Conservation (phyloP, 2,797 vertebrate genomes). For the Microctenopoma steveboyesi region DNA sequence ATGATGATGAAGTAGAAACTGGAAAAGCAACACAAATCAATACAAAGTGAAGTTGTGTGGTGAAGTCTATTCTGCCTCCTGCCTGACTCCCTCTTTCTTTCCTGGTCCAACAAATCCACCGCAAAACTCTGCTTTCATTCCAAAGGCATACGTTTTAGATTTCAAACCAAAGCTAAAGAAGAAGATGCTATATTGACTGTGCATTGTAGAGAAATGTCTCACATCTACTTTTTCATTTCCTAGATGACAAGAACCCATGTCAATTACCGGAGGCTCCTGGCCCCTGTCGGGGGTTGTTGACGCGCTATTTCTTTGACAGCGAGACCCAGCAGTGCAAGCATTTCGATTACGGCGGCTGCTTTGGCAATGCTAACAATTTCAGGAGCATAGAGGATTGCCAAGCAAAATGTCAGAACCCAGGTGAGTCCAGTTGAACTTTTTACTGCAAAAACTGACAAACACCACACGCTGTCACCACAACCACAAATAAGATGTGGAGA, state of each 20-base stretch:
- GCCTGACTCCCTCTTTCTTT: neutral
- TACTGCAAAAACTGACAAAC: constrained; percentile 4
- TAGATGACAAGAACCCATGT: constrained; percentile 85
- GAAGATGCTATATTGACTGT: neutral
- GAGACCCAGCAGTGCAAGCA: constrained; percentile 79
- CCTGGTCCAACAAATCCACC: neutral
- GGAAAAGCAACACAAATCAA: neutral
- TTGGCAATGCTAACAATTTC: constrained; percentile 95
- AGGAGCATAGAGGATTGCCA: constrained; percentile 82
- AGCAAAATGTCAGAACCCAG: constrained; percentile 77
- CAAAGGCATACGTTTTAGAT: neutral
- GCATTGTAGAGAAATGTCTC: neutral
- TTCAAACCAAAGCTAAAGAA: neutral
- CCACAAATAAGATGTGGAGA: neutral
- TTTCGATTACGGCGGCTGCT: constrained; percentile 92
- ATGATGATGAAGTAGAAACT: neutral
- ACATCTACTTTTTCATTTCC: neutral
- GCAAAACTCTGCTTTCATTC: neutral
- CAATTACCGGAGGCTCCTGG: constrained; percentile 86
- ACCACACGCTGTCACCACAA: neutral
- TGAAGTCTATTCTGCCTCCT: neutral
- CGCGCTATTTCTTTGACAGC: constrained; percentile 88
- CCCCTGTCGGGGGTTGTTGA: constrained; percentile 86
- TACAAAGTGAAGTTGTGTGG: neutral
- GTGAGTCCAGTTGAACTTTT: constrained; percentile 66